Evolutionary conservation across 2,888 invertebrate genomes (phyloP), one percentile per base, ranked within the genome.

Genomic region (Trypoxylon attenuatum): DNA sequence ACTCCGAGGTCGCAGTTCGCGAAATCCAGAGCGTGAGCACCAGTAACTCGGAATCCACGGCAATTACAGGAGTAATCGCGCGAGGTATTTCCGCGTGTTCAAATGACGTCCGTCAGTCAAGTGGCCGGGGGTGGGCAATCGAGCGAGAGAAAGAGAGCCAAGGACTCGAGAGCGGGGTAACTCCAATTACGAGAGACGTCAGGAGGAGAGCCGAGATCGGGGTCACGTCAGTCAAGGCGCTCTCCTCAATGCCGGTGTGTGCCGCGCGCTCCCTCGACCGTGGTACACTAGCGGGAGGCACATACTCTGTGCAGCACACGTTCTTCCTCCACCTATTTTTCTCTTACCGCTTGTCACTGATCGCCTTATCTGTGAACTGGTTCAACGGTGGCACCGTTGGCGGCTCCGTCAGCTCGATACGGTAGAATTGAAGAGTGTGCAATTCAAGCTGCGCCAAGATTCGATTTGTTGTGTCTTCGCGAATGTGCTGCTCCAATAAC

Each of bases 171-270:
- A 66, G 61, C 60, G 51, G 69, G 73, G 71, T 78, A 70, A 71
- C 76, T 78, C 79, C 81, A 81, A 81, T 81, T 80, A 81, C 77
- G 72, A 66, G 71, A 69, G 59, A 76, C 71, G 79, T 80, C 80
- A 79, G 71, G 69, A 51, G 62, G 52, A 63, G 69, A 56, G 57
- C 64, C 52, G 58, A 71, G 69, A 79, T 78, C 69, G 77, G 68
- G 79, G 78, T 79, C 80, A 78, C 75, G 80, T 79, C 81, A 78
- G 75, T 81, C 77, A 77, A 78, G 61, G 49, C 69, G 16, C 64
- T 71, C 56, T 60, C 65, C 57, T n/a, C n/a, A n/a, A n/a, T n/a
- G n/a, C n/a, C n/a, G n/a, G n/a, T n/a, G n/a, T n/a, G n/a, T n/a
- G n/a, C n/a, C n/a, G n/a, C n/a, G n/a, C n/a, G n/a, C n/a, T n/a